Base-by-base conservation (phyloP, 2,113 vertebrate genomes). In the Eretmochelys imbricata region DNA sequence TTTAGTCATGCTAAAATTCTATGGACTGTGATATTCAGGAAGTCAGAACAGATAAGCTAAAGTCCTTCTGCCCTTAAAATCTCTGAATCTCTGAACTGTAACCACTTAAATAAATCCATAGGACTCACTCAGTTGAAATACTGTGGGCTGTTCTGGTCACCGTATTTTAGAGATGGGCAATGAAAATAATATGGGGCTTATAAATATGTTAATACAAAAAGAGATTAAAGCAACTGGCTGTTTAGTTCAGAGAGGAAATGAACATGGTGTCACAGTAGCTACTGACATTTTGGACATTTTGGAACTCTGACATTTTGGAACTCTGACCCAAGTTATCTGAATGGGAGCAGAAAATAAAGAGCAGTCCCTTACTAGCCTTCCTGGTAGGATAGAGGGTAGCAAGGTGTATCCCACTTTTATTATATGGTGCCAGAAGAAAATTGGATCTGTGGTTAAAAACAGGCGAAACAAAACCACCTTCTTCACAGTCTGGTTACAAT, bases 1-100 rank as follows among this genome's bases (percentile, higher is more conserved):
- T 89, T 85, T 82, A 88, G 10, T 9, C 4, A 82, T 65, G 6
- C 89, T 85, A 91, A 94, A 83, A 91, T 95, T 88, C 5, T 80
- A 24, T 75, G 53, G 29, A 65, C n/a, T 89, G 29, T 4, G 19
- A 82, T 85, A n/a, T 8, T 89, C 10, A 89, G 22, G 35, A 89
- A 91, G 87, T 22, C 4, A 65, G n/a, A 91, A 78, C 35, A 55
- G 50, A 29, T 80, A 22, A 84, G 50, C 85, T 1, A 0, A 5
- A 38, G 4, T 93, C 24, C 22, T 69, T 88, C 86, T 50, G 87
- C 69, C 20, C 0, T 0, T 83, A 53, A 25, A 87, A 87, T 57
- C 91, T 85, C 51, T 5, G 14, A 89, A 51, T 80, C 50, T 87
- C 48, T 87, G 76, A 94, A 89, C 27, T 80, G 14, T 80, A 69